A percentile compares a stretch with the other conserved stretches of the same genome.
Evolutionary conservation across 53 echinoderm and acorn worm genomes (phyloP).

Genomic region (Paelopatides confundens): DNA sequence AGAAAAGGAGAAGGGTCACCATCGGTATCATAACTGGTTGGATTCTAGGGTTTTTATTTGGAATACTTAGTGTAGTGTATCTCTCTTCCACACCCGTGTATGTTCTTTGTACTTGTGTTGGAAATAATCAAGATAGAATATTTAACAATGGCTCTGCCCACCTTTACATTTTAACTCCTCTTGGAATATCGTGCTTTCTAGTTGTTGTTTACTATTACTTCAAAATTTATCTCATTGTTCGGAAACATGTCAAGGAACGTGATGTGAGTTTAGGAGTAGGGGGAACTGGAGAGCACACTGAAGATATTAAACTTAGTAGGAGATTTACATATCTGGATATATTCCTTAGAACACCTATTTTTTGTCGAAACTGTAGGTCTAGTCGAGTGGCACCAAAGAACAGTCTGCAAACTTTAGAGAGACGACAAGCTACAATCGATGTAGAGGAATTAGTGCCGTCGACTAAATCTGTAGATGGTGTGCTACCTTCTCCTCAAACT

Average conservation of each 20-base stretch:
- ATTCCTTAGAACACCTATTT: neutral
- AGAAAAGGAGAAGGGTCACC: slow-evolving; percentile 69
- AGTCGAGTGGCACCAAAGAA: slow-evolving; percentile 4
- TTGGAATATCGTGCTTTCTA: slow-evolving; percentile 67
- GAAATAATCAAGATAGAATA: neutral
- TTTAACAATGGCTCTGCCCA: slow-evolving; percentile 54
- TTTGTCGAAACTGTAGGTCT: slow-evolving; percentile 8
- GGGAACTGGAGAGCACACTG: neutral
- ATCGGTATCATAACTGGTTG: slow-evolving; percentile 68
- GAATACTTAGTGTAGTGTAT: slow-evolving; percentile 43
- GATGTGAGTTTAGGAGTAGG: slow-evolving; percentile 10
- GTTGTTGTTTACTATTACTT: slow-evolving; percentile 73
- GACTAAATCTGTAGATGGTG: neutral
- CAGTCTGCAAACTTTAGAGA: neutral
- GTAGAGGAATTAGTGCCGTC: neutral
- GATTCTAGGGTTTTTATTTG: slow-evolving; percentile 59
- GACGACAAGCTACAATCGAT: neutral
- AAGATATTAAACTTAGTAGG: neutral
- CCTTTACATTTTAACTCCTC: slow-evolving; percentile 64
- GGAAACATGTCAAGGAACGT: slow-evolving; percentile 77
- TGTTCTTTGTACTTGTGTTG: slow-evolving; percentile 69
- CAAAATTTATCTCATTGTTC: slow-evolving; percentile 75
- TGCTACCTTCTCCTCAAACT: too few species aligned
- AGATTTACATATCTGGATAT: neutral
- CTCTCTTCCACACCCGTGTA: slow-evolving; percentile 66